Evolutionary conservation across 2,888 invertebrate species (phyloP), one percentile per base, ranked within the genome.

Genomic region (Stramonita haemastoma): DNA sequence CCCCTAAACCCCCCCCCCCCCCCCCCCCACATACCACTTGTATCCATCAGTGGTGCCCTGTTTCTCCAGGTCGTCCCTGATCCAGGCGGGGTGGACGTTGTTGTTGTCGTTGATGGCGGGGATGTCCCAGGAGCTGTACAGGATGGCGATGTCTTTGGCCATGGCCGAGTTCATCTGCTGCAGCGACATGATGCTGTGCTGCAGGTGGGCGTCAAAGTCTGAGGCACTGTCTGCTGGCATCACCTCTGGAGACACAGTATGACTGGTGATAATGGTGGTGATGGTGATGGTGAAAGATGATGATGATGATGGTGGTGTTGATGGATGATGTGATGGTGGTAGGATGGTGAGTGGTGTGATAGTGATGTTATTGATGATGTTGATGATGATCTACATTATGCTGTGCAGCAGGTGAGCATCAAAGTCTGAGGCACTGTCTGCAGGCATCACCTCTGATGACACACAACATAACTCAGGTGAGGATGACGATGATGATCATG

Each of bases 121-220:
- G 15, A 93, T 83, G 88, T 95, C 94, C 8, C 87, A 88, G 15
- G 91, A 89, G 86, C 93, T 93, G 92, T 94, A 95, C 29, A 95
- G 88, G 83, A 95, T 92, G 56, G 93, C 93, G 1, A 93, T 91
- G 86, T 94, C 94, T 26, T 92, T 92, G 22, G 92, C 90, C 86
- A 94, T 91, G 85, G 92, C 93, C 46, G 91, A 92, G 90, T 93
- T 94, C 17, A 94, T 91, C 86, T 94, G 92, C 90, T 94, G 93
- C 87, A 95, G 90, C 29, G 94, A 92, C 29, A 92, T 93, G 19
- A 95, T 92, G 90, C 94, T 94, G 90, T 93, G 93, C 90, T 95
- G 94, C 11, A 96, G 92, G 89, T 96, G 95, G 32, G 94, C 91
- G 91, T 96, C 96, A 93, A 95, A 95, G 90, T 95, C 95, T 19